Evolutionary conservation across 2,113 vertebrate genomes (phyloP).

Genomic region (Micromys minutus): DNA sequence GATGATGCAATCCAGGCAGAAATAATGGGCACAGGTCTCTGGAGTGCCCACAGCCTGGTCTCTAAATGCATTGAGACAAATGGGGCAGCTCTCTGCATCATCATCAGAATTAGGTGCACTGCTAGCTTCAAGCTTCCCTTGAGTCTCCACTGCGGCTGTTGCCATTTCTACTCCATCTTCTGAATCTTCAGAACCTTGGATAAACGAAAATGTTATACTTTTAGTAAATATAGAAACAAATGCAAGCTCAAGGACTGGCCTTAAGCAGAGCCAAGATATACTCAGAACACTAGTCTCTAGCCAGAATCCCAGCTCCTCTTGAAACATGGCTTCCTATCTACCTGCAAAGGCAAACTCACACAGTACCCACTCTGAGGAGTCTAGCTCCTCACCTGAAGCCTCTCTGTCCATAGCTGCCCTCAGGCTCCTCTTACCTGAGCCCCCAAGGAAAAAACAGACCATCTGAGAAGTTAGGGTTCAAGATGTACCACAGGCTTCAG

Average conservation of each 20-base stretch:
- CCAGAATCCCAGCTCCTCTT: background rate
- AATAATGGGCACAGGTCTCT: slow-evolving; percentile 95
- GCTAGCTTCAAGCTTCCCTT: slow-evolving; percentile 38
- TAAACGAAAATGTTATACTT: background rate
- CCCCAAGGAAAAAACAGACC: background rate
- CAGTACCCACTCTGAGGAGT: background rate
- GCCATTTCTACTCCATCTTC: slow-evolving; percentile 62
- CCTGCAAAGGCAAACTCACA: background rate
- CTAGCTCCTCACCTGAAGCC: background rate
- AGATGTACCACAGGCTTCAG: background rate
- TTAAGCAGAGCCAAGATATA: accelerated
- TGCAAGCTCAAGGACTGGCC: too few species aligned
- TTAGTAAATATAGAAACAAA: background rate
- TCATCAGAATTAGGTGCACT: slow-evolving; percentile 88
- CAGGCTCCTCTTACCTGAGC: background rate
- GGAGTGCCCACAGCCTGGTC: slow-evolving; percentile 96
- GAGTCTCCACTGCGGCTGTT: background rate
- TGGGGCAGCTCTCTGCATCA: slow-evolving; percentile 94
- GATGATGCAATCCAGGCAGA: slow-evolving; percentile 97
- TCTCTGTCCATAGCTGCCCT: background rate
- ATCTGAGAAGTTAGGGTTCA: background rate
- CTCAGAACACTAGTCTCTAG: background rate
- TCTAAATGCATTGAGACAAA: slow-evolving; percentile 94
- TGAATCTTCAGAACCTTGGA: slow-evolving; percentile 80
- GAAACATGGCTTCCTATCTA: background rate